A percentile compares a stretch with the other conserved stretches of the same genome.
Evolutionary conservation across 2,113 vertebrate genomes (phyloP).

Genomic region (Sinocyclocheilus anophthalmus): DNA sequence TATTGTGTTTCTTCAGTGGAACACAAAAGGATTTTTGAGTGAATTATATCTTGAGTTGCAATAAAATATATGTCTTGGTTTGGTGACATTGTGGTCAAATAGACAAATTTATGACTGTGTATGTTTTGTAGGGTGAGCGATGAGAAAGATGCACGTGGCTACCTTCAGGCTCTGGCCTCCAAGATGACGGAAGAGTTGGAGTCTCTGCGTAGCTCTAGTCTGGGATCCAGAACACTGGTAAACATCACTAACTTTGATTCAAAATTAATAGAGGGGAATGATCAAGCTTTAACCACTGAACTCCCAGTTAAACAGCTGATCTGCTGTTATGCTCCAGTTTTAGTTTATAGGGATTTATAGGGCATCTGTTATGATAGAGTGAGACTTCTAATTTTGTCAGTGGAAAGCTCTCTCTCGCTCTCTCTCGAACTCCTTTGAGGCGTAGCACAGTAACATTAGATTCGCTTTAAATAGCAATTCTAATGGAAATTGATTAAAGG

Average conservation of each 20-base stretch:
- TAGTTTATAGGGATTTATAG: slow-evolving; percentile 10
- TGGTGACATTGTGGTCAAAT: neutral
- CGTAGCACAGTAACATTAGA: slow-evolving; percentile 41
- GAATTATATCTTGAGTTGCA: neutral
- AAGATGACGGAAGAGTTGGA: slow-evolving; percentile 99
- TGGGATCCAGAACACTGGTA: slow-evolving; percentile 90
- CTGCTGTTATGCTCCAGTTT: slow-evolving; percentile 20
- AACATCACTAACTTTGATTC: slow-evolving; percentile 31
- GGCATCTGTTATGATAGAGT: slow-evolving; percentile 10
- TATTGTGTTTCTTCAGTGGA: no score
- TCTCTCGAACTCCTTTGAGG: slow-evolving; percentile 44
- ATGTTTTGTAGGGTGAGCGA: slow-evolving; percentile 87
- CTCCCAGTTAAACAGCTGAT: slow-evolving; percentile 2
- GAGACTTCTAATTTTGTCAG: slow-evolving; percentile 24
- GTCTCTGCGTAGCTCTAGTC: slow-evolving; percentile 85
- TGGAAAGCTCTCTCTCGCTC: slow-evolving; percentile 17
- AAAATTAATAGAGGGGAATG: no score
- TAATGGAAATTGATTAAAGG: slow-evolving; percentile 51
- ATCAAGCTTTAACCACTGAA: neutral
- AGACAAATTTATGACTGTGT: neutral
- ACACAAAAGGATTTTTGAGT: no score
- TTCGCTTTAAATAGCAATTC: slow-evolving; percentile 49
- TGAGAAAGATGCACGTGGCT: slow-evolving; percentile 95
- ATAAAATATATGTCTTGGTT: neutral
- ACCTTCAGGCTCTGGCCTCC: slow-evolving; percentile 93